Evolutionary conservation across 2,113 vertebrate species (phyloP), one percentile per base, ranked within the genome.

Genomic region (Delphinapterus leucas): DNA sequence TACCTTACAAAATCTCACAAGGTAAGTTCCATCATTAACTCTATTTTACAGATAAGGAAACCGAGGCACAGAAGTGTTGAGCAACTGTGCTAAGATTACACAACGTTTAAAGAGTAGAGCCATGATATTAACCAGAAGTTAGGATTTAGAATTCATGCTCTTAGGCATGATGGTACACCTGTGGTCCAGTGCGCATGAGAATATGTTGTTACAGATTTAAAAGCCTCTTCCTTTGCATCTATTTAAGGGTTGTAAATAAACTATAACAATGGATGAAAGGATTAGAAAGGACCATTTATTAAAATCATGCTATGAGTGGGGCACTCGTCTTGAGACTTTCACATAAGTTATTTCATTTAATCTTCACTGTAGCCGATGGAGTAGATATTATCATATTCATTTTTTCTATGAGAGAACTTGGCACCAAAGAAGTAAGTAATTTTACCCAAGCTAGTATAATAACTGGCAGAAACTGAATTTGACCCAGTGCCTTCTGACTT

Each of bases 151-250:
- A 83, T 74, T 58, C 17, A 49, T 79, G 6, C 13, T 74, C 36
- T 86, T 53, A 67, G n/a, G 13, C 41, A 47, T 44, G 11, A 36
- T 28, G 12, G 21, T 47, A 38, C 1, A 92, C 31, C 14, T n/a
- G 63, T 14, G 85, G 28, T 33, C 47, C 26, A 26, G 11, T 49
- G 47, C 20, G 87, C 49, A 26, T 74, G 90, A 73, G 44, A 93
- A 82, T 82, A 55, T 18, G 11, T 80, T 81, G 38, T 55, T 80
- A 65, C 6, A 87, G 36, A 83, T 82, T 74, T n/a, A 67, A 88
- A 93, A 93, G 49, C 38, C 31, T 20, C 31, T 93, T 90, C 44
- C 44, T 92, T 90, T 97, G 28, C 26, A 89, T 38, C 25, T 86
- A 21, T 85, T 36, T 74, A 85, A 80, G 82, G 53, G 4, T 63